Percentiles rank a stretch among this genome's conserved stretches.
These are phyloP conservation scores for Acronicta alni DNA, from an alignment of 2,888 invertebrate species.

Conservation along the genomic window DNA sequence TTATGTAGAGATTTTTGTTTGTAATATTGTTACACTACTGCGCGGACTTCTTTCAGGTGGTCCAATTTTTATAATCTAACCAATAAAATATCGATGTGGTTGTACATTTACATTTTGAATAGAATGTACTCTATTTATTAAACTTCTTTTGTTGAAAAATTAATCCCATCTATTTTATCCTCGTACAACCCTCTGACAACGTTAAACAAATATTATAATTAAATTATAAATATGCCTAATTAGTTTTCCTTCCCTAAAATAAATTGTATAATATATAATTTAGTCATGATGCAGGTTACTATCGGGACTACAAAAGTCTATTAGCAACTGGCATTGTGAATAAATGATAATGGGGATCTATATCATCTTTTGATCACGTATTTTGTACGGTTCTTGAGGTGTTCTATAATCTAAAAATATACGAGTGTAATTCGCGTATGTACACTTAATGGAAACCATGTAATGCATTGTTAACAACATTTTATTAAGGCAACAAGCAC, in stretches of 20 bases:
- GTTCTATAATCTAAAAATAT: too few relatives aligned
- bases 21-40: constrained; percentile 88
- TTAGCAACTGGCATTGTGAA: too few relatives aligned
- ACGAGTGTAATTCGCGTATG: too few relatives aligned
- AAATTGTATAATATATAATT: too few relatives aligned
- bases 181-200: neutral
- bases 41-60: constrained; percentile 85
- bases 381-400: neutral
- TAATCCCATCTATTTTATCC: constrained; percentile 72
- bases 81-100: constrained; percentile 89
- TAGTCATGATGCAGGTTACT: too few relatives aligned
- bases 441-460: neutral
- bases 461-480: constrained; percentile 35
- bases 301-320: too few relatives aligned
- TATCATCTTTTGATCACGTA: too few relatives aligned
- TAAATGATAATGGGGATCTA: too few relatives aligned
- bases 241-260: too few relatives aligned
- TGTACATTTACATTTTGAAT: constrained; percentile 89
- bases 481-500: constrained; percentile 64
- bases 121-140: constrained; percentile 88
- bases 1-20: constrained; percentile 90
- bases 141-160: constrained; percentile 83
- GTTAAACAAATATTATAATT: too few relatives aligned
- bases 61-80: constrained; percentile 90
- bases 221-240: too few relatives aligned